Evolutionary conservation across 2,113 vertebrate species (phyloP).

Genomic region (Eira barbara): DNA sequence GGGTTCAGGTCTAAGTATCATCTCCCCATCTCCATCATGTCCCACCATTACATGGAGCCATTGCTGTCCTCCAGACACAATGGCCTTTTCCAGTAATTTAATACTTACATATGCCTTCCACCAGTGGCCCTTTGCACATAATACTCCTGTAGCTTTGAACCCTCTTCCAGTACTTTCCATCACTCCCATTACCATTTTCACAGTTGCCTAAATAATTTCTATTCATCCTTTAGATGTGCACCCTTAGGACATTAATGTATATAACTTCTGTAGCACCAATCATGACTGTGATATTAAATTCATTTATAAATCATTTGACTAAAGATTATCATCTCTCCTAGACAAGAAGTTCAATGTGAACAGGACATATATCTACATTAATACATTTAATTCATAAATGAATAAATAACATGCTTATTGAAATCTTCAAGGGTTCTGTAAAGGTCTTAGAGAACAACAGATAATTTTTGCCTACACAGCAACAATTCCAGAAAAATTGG

Average conservation of each 20-base stretch:
- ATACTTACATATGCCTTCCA: not conserved
- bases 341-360: not conserved
- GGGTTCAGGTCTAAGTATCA: not conserved
- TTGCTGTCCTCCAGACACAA: not conserved
- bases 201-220: not conserved
- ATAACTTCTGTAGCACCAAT: not conserved
- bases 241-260: not conserved
- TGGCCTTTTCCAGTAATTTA: not conserved
- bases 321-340: conserved; percentile 13
- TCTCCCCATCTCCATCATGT: not conserved
- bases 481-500: conserved; percentile 17
- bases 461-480: not conserved
- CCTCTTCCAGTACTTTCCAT: not conserved
- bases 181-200: not conserved
- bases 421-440: not conserved
- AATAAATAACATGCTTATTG: not conserved
- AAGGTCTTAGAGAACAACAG: not conserved
- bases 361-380: not conserved
- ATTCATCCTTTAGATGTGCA: not conserved
- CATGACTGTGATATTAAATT: not conserved
- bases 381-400: not conserved
- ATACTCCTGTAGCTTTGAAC: not conserved
- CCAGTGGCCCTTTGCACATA: not conserved
- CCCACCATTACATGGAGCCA: not conserved
- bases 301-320: not conserved